Evolutionary conservation across 2,888 invertebrate genomes (phyloP).

Genomic region (Acronicta alni): DNA sequence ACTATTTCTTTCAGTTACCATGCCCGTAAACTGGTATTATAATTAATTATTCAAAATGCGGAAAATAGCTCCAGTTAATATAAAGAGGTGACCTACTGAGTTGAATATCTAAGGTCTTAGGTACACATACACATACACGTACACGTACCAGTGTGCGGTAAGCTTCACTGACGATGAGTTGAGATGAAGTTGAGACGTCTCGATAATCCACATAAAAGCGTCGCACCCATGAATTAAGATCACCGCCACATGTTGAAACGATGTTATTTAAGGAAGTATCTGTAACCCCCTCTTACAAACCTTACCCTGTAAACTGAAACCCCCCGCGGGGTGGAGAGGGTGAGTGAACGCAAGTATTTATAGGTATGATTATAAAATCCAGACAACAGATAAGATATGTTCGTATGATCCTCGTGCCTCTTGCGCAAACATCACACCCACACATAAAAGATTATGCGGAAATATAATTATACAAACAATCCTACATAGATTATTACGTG

Average conservation of each 20-base stretch:
- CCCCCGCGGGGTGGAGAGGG: neutral
- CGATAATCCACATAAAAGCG: slow-evolving; percentile 28
- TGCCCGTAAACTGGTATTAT: too few species aligned
- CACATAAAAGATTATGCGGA: neutral
- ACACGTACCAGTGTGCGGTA: slow-evolving; percentile 1
- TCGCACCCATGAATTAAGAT: slow-evolving; percentile 14
- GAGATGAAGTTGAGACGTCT: slow-evolving; percentile 31
- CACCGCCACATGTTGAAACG: slow-evolving; percentile 7
- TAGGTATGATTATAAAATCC: neutral
- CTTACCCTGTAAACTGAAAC: neutral
- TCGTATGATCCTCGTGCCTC: too few species aligned
- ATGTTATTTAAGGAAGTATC: slow-evolving; percentile 15
- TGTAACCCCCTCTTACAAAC: neutral
- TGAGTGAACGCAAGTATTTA: slow-evolving; percentile 12
- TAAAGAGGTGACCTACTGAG: neutral
- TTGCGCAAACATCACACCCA: too few species aligned
- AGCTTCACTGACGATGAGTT: slow-evolving; percentile 15
- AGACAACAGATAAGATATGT: neutral
- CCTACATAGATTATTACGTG: too few species aligned
- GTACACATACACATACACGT: neutral
- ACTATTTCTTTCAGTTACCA: too few species aligned
- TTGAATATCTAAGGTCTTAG: neutral
- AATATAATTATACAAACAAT: neutral
- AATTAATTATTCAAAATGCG: too few species aligned
- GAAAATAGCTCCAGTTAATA: neutral